Conservation (phyloP, 2,797 vertebrate species). For the Parotocinclus haroldoi region DNA sequence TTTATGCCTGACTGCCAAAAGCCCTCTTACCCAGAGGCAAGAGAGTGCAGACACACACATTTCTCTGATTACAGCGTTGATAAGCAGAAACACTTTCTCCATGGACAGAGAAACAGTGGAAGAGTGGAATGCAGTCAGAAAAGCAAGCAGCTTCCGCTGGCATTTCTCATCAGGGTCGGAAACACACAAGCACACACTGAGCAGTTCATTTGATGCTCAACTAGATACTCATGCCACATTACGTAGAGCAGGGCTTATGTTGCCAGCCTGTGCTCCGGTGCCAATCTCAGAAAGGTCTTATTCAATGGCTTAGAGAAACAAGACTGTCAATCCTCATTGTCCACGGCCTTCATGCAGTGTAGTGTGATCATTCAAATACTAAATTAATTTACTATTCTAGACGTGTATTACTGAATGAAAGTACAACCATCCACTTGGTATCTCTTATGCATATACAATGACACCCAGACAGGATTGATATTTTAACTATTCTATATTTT, state of each 20-base stretch:
- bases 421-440: too few relatives aligned
- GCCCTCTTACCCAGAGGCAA: conserved; percentile 36
- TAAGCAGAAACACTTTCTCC: conserved; percentile 48
- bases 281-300: conserved; percentile 47
- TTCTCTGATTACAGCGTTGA: conserved; percentile 47
- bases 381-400: not conserved
- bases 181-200: conserved; percentile 29
- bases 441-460: too few relatives aligned
- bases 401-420: not conserved
- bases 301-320: conserved; percentile 32
- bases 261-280: conserved; percentile 38
- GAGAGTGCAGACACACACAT: conserved; percentile 28
- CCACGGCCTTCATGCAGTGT: conserved; percentile 22
- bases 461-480: too few relatives aligned
- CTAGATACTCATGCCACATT: conserved; percentile 46
- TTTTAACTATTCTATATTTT: too few relatives aligned
- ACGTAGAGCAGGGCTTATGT: conserved; percentile 25
- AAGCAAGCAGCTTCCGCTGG: conserved; percentile 35
- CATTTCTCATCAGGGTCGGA: conserved; percentile 28
- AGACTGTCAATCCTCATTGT: conserved; percentile 40
- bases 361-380: conserved; percentile 27
- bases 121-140: conserved; percentile 36
- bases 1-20: conserved; percentile 47
- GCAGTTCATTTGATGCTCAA: conserved; percentile 36
- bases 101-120: conserved; percentile 26